A percentile compares a stretch with the other conserved stretches of the same genome.
These are phyloP conservation scores for Gallinago stenura DNA, from an alignment of 2,797 vertebrate genomes.

Conservation along the genomic window DNA sequence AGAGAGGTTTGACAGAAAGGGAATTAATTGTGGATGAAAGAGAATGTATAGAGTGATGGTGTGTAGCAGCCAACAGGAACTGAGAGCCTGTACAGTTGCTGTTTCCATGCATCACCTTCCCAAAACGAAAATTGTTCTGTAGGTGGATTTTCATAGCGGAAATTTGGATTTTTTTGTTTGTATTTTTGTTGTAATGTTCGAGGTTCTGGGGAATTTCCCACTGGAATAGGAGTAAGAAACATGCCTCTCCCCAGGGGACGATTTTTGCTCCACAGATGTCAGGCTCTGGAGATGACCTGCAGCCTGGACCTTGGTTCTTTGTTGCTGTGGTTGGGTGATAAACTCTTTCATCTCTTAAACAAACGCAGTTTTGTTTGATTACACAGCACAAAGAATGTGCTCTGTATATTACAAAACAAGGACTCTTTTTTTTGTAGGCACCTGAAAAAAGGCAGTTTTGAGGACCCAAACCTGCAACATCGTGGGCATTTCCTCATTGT, in stretches of 20 bases:
- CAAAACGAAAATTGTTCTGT: not conserved
- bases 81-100: not conserved
- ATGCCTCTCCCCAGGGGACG: not conserved
- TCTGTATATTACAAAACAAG: not conserved
- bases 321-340: not conserved
- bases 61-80: not conserved
- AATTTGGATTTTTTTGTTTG: not conserved
- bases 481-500: not conserved
- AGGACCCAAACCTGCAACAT: not conserved
- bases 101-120: not conserved
- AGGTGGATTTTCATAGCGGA: not conserved
- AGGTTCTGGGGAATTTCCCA: not conserved
- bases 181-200: not conserved
- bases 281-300: not conserved
- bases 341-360: not conserved
- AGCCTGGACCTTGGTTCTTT: not conserved
- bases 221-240: not conserved
- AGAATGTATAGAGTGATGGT: not conserved
- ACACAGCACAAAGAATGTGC: too few species aligned
- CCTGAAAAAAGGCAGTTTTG: not conserved
- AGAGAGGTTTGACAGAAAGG: not conserved
- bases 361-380: not conserved
- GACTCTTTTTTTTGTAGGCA: not conserved
- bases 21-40: not conserved
- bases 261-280: accelerated